phyloP scores from a whole-genome alignment of 2,888 invertebrate species.

The Morpho achilles region DNA sequence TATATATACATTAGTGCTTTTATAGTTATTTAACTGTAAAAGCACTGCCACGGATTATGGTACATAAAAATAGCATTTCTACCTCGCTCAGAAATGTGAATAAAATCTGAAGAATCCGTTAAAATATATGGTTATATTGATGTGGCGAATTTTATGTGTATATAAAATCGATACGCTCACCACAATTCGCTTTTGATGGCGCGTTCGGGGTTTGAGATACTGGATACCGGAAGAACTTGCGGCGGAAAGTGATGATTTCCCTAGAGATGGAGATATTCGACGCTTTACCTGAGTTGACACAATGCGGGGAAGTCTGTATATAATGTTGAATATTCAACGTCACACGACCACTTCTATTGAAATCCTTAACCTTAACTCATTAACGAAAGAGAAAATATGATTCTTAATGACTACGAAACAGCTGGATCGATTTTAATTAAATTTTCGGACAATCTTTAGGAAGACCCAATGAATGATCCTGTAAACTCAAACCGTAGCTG shows the following conservation, averaged over 20 bases:
- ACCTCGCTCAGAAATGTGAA: not conserved
- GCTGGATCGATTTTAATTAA: too few species aligned
- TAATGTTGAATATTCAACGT: not conserved
- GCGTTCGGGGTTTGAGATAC: constrained; percentile 20
- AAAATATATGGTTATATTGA: constrained; percentile 23
- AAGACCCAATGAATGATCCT: too few species aligned
- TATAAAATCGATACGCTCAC: constrained; percentile 31
- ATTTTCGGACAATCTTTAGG: too few species aligned
- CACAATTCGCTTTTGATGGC: constrained; percentile 35
- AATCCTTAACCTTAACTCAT: too few species aligned
- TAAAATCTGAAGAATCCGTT: constrained; percentile 21
- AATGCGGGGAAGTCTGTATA: constrained; percentile 15
- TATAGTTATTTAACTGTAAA: too few species aligned
- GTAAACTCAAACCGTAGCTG: too few species aligned
- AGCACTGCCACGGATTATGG: too few species aligned
- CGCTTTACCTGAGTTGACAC: constrained; percentile 20
- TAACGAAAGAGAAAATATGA: too few species aligned
- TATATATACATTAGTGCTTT: too few species aligned
- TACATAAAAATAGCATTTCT: not conserved
- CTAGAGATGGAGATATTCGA: constrained; percentile 34
- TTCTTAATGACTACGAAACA: too few species aligned
- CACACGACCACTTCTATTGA: too few species aligned
- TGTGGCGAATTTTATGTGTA: constrained; percentile 30
- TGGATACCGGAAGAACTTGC: constrained; percentile 19
- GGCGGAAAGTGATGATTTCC: constrained; percentile 38